These are phyloP conservation scores for Leiothrix lutea DNA, from an alignment of 2,113 vertebrate genomes.

Conservation along the genomic window DNA sequence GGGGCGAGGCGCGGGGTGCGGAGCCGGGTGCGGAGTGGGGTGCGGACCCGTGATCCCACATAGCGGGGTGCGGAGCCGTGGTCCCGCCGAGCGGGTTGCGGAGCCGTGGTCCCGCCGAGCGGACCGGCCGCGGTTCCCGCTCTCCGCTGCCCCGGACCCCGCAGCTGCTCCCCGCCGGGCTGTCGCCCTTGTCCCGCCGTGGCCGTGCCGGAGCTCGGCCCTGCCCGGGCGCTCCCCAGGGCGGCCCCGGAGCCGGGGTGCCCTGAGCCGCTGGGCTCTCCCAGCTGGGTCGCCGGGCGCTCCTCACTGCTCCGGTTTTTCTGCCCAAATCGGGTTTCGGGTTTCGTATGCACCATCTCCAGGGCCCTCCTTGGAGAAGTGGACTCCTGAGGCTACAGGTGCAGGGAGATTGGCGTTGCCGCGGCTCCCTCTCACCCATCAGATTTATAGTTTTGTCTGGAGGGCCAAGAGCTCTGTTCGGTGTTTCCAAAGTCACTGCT, in stretches of 20 bases:
- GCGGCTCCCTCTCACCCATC: accelerated
- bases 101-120: too few species aligned
- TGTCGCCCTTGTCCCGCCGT: not conserved
- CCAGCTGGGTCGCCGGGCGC: accelerated
- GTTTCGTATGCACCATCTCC: not conserved
- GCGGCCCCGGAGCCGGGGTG: not conserved
- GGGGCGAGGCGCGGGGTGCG: too few species aligned
- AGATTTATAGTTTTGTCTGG: accelerated
- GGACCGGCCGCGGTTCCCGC: too few species aligned
- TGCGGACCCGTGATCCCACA: too few species aligned
- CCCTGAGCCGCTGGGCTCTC: not conserved
- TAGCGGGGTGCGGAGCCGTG: too few species aligned
- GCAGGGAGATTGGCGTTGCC: accelerated
- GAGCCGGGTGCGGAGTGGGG: too few species aligned
- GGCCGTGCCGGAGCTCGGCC: not conserved
- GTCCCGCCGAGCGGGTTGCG: too few species aligned
- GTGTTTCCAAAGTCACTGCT: not conserved
- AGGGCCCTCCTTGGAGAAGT: accelerated
- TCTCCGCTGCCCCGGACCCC: too few species aligned
- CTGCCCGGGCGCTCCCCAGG: not conserved
- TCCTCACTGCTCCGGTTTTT: not conserved
- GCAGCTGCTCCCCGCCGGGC: too few species aligned
- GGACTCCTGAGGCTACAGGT: accelerated
- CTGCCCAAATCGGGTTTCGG: accelerated
- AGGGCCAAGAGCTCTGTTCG: not conserved